Conservation (phyloP, 2,888 invertebrate species). For the Cordylochernes scorpioides region DNA sequence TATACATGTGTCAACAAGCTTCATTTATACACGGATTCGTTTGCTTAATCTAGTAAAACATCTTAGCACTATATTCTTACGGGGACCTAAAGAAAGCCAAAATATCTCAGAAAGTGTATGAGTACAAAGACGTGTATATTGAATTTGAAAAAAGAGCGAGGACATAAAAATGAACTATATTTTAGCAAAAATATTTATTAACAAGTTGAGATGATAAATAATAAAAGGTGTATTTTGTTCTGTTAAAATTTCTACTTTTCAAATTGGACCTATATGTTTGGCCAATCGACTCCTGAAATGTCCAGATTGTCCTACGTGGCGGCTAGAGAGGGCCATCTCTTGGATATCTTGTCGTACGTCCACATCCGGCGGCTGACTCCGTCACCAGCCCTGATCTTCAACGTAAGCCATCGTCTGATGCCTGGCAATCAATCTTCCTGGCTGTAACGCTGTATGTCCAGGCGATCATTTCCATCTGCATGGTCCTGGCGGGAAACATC, state of each 20-base stretch:
- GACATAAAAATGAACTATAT: neutral
- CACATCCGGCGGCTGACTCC: constrained; percentile 71
- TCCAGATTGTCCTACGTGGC: constrained; percentile 59
- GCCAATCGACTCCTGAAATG: constrained; percentile 10
- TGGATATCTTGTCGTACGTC: constrained; percentile 69
- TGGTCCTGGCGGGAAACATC: constrained; percentile 79
- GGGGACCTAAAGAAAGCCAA: no score
- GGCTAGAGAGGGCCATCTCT: constrained; percentile 66
- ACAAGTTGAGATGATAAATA: neutral
- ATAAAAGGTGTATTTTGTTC: neutral
- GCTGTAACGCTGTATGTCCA: no score
- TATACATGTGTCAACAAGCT: no score
- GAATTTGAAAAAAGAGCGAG: no score
- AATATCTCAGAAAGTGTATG: no score
- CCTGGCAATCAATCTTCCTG: neutral
- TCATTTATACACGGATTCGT: no score
- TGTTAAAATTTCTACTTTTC: neutral
- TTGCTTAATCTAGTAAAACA: no score
- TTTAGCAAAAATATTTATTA: neutral
- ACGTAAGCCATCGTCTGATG: constrained; percentile 33
- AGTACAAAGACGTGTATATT: no score
- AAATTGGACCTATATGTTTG: no score
- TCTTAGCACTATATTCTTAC: no score
- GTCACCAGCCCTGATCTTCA: constrained; percentile 80
- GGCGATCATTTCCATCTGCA: constrained; percentile 59